Evolutionary conservation across 1,140 invertebrate species (phyloP), one percentile per base, ranked within the genome.

Genomic region (Ceratoteleas bidentatus): DNA sequence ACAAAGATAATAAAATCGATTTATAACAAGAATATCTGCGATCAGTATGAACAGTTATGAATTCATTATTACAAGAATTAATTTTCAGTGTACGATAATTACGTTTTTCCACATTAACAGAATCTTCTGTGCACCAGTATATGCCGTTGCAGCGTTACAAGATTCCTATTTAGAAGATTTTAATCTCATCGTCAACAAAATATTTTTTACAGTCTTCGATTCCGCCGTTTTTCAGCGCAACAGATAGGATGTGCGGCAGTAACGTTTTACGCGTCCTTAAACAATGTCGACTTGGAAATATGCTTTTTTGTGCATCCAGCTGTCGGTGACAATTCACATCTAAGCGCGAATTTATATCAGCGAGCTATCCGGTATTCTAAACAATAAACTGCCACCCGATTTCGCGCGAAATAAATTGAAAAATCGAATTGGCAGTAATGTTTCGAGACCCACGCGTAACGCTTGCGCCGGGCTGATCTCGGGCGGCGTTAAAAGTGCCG

Each of bases 251-350:
- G 53, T 33, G 47, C 2, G 0, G 53, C 43, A 50, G 57, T 74
- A 62, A 36, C 64, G 64, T 65, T 40, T 74, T 36, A 49, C 40
- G n/a, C 47, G 13, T 38, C 14, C 58, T 74, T 64, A 57, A 62
- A 62, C 56, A 57, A 58, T 65, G 52, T 50, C n/a, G 45, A 24
- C 3, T 52, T 32, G 5, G 24, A 72, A 61, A 61, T 45, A 52
- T 40, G 34, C 33, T 4, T 56, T 53, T 40, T 53, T 14, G 8
- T 6, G 8, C n/a, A 2, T n/a, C 40, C 40, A 6, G 40, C n/a
- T 10, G n/a, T 10, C n/a, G 40, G 40, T 6, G 40, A 10, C n/a
- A 43, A 10, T 43, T 43, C 40, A 24, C 24, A 24, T 24, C 1
- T 24, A 24, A 24, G 24, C 24, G 24, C 24, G 24, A 24, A 24